Evolutionary conservation across 2,888 invertebrate genomes (phyloP).

Genomic region (Frankliniella fusca): DNA sequence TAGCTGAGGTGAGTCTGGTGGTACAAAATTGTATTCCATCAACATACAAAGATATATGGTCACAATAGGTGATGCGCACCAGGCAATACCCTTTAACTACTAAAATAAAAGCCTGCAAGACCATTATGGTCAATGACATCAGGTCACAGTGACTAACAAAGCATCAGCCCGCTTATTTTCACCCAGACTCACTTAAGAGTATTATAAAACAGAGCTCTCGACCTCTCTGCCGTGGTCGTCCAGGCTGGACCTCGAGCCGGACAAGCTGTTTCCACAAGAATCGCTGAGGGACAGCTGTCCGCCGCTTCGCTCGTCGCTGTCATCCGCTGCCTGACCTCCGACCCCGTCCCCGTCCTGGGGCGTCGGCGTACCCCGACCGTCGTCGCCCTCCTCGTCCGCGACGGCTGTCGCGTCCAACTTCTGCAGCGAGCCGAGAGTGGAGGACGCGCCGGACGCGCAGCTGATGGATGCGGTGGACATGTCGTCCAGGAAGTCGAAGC

Average conservation of each 20-base stretch:
- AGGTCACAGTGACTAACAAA: not conserved
- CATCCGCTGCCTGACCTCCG: constrained; percentile 30
- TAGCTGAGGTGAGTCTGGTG: not conserved
- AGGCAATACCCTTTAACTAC: no score
- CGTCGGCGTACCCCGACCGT: constrained; percentile 29
- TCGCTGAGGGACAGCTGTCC: constrained; percentile 37
- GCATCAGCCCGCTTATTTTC: not conserved
- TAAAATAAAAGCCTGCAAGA: not conserved
- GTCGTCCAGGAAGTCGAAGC: constrained; percentile 75
- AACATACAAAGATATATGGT: not conserved
- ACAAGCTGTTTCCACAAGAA: constrained; percentile 34
- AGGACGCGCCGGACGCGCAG: constrained; percentile 37
- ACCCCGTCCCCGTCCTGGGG: constrained; percentile 25
- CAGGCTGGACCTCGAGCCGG: constrained; percentile 15
- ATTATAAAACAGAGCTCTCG: not conserved
- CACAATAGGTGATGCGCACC: not conserved
- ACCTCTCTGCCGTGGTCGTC: not conserved
- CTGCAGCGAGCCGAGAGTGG: constrained; percentile 27
- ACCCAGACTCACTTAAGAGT: not conserved
- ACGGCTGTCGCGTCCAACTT: constrained; percentile 31
- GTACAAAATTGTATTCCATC: not conserved
- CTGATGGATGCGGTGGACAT: constrained; percentile 49
- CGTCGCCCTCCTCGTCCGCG: constrained; percentile 14
- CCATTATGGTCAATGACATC: not conserved
- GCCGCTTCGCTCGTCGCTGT: constrained; percentile 20